Conservation (phyloP, 1,140 invertebrate species). For the Eubasilissa regina region DNA sequence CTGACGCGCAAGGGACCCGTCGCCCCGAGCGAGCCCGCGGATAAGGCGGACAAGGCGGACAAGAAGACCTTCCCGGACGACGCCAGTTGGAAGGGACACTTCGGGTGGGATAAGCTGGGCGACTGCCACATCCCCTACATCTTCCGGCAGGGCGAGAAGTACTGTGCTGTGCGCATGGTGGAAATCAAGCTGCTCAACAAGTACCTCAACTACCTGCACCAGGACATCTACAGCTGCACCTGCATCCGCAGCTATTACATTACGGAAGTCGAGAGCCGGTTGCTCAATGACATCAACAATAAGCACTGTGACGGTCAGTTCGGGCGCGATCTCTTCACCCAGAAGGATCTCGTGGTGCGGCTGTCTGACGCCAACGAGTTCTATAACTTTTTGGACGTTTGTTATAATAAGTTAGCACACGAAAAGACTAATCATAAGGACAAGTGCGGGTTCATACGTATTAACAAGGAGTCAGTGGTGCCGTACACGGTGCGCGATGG, state of each 20-base stretch:
- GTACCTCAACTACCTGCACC: constrained; percentile 86
- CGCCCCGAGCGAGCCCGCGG: constrained; percentile 63
- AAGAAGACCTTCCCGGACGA: constrained; percentile 78
- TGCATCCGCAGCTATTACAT: constrained; percentile 95
- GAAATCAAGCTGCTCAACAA: constrained; percentile 90
- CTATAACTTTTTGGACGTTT: constrained; percentile 91
- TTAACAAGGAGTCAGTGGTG: constrained; percentile 94
- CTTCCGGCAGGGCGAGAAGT: constrained; percentile 86
- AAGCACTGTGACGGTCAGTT: constrained; percentile 94
- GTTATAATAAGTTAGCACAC: constrained; percentile 85
- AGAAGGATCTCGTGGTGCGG: constrained; percentile 91
- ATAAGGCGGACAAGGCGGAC: constrained; percentile 66
- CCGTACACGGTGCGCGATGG: constrained; percentile 90
- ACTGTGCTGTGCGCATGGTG: constrained; percentile 92
- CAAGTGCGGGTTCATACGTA: constrained; percentile 93
- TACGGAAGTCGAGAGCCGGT: constrained; percentile 89
- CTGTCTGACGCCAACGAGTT: constrained; percentile 91
- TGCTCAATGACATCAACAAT: constrained; percentile 94
- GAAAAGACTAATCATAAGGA: constrained; percentile 77
- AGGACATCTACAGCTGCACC: constrained; percentile 89
- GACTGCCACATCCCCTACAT: constrained; percentile 92
- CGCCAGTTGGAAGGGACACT: constrained; percentile 86
- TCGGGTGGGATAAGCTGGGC: constrained; percentile 91
- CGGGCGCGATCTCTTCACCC: constrained; percentile 90
- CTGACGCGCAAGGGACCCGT: constrained; percentile 69